Base-by-base conservation (phyloP, 2,797 vertebrate species). In the Galagoides demidoff region DNA sequence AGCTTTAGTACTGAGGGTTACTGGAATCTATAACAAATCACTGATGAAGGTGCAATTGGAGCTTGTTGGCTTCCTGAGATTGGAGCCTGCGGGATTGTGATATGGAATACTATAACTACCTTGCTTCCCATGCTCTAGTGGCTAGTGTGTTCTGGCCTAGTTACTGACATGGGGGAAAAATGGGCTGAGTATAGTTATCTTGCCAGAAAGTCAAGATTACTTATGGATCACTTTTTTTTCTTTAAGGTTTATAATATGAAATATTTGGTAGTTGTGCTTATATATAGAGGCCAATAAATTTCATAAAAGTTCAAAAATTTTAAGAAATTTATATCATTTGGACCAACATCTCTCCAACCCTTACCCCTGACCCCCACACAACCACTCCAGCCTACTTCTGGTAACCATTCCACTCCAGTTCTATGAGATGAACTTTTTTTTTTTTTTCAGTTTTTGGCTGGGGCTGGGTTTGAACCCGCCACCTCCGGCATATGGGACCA, bases 11-110 rank as follows among this genome's bases (percentile, higher is more conserved):
- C 88, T 82, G 78, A 94, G 27, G n/a, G 85, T 85, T 88, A 85
- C 23, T 57, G 73, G 79, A 90, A 29, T 92, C 73, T 85, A 73
- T 25, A 78, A 45, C 85, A 89, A 96, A 85, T 95, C 92, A 93
- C 82, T 61, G 83, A 85, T 85, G 74, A 89, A 68, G 34, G n/a
- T 92, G 68, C 23, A 73, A 93, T 79, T 93, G 4, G 82, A 90
- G 45, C 78, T 76, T 76, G 4, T 85, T 85, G 88, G 37, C 85
- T 79, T 90, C 45, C 25, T 25, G 95, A 94, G 70, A 37, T 85
- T 93, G 82, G 57, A 85, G 88, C 85, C 73, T 87, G 25, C 86
- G 78, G 88, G 70, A 90, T 95, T 59, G 2, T 78, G 87, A 71
- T 89, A 59, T 39, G 37, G 84, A 93, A 87, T 87, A 70, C 68